Evolutionary conservation across 2,797 vertebrate species (phyloP), one percentile per base, ranked within the genome.

Genomic region (Peromyscus melanophrys): DNA sequence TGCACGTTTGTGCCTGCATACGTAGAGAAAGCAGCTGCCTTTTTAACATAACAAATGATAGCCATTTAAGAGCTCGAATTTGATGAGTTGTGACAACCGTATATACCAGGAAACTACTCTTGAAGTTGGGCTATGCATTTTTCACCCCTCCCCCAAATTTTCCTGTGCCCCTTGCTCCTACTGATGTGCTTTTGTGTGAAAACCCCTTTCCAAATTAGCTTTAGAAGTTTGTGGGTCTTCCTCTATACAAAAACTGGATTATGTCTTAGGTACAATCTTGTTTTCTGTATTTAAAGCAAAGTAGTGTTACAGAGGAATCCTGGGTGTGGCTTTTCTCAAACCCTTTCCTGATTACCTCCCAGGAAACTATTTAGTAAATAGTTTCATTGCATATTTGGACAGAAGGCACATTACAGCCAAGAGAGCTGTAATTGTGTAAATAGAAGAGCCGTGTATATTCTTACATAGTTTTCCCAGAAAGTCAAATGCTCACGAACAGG

Each of bases 261-360:
- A 76, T 43, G 57, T 65, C 46, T 9, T 40, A 92, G 75, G 85
- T 23, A 6, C 31, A 75, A 3, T 95, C 81, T 92, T 91, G 40
- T 92, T 86, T 31, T 96, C 14, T 93, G 9, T 78, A 16, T 96
- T 95, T 86, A 77, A 95, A 78, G 27, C 80, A 89, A 93, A 96
- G 87, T 87, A 93, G 73, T 88, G 85, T 90, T 83, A 65, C 55
- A 89, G 87, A 90, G 57, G 57, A 87, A 77, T 67, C 83, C 17
- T 89, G 80, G 88, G 76, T 43, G 75, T 83, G 90, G 40, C 85
- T 88, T 89, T 97, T 83, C 55, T 92, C 65, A 49, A 9, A 63
- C 71, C 37, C 90, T 80, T 90, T 88, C 17, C 59, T 67, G 27
- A 57, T 93, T 76, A 31, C 67, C 73, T 95, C 37, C 21, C 57